A percentile compares a stretch with the other conserved stretches of the same genome.
These are phyloP conservation scores for Atractosteus spatula DNA, from an alignment of 2,113 vertebrate genomes.

Conservation along the genomic window DNA sequence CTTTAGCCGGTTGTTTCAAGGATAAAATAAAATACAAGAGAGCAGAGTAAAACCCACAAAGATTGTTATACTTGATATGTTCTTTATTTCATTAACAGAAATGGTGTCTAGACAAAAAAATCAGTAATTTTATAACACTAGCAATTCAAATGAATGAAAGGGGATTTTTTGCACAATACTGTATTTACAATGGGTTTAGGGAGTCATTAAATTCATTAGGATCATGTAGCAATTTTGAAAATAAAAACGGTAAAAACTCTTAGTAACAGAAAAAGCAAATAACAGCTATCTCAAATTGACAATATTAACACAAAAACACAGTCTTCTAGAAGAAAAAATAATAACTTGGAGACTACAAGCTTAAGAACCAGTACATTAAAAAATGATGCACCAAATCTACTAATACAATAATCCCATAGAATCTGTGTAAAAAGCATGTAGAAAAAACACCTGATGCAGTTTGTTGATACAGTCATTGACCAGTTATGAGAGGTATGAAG, in stretches of 20 bases:
- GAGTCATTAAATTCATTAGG: constrained; percentile 89
- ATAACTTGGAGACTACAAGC: constrained; percentile 69
- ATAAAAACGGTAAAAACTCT: constrained; percentile 92
- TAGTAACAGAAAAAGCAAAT: constrained; percentile 96
- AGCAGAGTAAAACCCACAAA: constrained; percentile 24
- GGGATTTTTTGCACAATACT: constrained; percentile 87
- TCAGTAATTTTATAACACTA: constrained; percentile 90
- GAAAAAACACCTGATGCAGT: constrained; percentile 99
- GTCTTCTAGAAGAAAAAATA: constrained; percentile 87
- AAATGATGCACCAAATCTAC: constrained; percentile 92
- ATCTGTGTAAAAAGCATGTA: constrained; percentile 99
- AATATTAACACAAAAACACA: constrained; percentile 98
- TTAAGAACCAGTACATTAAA: constrained; percentile 96
- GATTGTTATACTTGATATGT: constrained; percentile 87
- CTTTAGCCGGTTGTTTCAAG: neutral
- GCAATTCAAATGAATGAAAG: constrained; percentile 96
- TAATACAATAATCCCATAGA: constrained; percentile 98
- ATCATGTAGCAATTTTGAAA: constrained; percentile 84
- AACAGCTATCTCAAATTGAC: constrained; percentile 95
- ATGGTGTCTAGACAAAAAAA: constrained; percentile 97
- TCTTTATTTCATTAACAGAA: constrained; percentile 99
- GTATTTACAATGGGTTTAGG: constrained; percentile 97
- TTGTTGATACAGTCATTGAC: constrained; percentile 99
- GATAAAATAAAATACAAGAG: constrained; percentile 9
- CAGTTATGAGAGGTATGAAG: constrained; percentile 99